Conservation (phyloP, 2,113 vertebrate species). For the Uria lomvia region DNA sequence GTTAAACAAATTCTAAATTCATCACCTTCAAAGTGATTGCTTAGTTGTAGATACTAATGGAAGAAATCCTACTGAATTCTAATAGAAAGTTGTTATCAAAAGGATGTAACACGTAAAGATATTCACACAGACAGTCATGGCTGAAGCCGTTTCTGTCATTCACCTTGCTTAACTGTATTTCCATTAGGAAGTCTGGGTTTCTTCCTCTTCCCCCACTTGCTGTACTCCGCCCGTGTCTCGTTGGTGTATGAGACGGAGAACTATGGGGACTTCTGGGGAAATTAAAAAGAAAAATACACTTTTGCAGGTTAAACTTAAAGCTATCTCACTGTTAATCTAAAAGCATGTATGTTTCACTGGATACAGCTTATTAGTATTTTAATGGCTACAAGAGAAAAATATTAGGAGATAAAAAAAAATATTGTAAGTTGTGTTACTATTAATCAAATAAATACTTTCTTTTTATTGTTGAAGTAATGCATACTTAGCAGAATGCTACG, state of each 20-base stretch:
- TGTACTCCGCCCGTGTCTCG: conserved; percentile 77
- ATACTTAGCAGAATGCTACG: not conserved
- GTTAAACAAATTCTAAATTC: not conserved
- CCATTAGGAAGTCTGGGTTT: conserved; percentile 94
- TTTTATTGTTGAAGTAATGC: not conserved
- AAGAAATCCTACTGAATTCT: not conserved
- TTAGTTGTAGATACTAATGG: not conserved
- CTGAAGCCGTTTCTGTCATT: not conserved
- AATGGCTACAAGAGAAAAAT: not conserved
- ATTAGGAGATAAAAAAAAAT: not conserved
- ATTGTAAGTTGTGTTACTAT: not conserved
- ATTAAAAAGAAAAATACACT: not conserved
- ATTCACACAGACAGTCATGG: not conserved
- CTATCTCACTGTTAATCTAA: not conserved
- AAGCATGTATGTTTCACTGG: not conserved
- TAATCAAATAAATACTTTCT: not conserved
- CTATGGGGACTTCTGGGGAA: conserved; percentile 85
- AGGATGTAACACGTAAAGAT: not conserved
- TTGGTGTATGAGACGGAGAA: conserved; percentile 91
- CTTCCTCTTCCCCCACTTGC: conserved; percentile 85
- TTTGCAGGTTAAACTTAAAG: not conserved
- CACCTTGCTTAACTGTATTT: conserved; percentile 97
- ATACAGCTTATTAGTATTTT: not conserved
- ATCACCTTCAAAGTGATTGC: not conserved
- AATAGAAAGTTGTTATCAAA: not conserved